phyloP scores from a whole-genome alignment of 2,113 vertebrate species.

The Chelonoidis abingdonii region DNA sequence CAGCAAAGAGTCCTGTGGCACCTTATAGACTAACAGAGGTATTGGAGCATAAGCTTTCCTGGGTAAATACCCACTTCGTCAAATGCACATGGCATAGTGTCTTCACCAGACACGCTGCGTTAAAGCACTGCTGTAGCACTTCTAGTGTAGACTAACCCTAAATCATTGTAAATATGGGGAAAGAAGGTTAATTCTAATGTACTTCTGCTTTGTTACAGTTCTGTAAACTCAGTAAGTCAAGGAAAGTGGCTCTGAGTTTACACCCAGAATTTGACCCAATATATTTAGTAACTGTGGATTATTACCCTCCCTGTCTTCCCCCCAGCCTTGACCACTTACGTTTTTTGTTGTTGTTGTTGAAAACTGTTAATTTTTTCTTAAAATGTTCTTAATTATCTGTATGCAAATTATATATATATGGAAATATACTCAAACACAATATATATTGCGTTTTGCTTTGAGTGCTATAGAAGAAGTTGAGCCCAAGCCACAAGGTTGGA shows the following conservation, averaged over 20 bases:
- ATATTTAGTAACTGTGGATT: accelerated
- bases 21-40: too few species aligned
- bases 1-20: too few species aligned
- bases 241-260: accelerated
- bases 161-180: background rate
- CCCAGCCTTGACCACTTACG: accelerated
- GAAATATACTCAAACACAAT: too few species aligned
- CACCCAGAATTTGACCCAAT: accelerated
- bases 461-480: background rate
- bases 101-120: background rate
- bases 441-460: accelerated
- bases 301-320: too few species aligned
- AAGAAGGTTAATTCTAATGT: background rate
- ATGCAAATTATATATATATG: accelerated
- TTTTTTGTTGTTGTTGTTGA: background rate
- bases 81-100: background rate
- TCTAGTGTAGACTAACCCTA: background rate
- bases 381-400: too few species aligned
- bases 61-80: too few species aligned
- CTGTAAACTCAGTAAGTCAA: background rate
- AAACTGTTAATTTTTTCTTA: background rate
- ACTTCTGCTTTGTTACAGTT: background rate
- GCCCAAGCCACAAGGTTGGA: background rate
- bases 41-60: too few species aligned
- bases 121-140: background rate